Evolutionary conservation across 2,113 vertebrate genomes (phyloP).

Genomic region (Eulemur rufifrons): DNA sequence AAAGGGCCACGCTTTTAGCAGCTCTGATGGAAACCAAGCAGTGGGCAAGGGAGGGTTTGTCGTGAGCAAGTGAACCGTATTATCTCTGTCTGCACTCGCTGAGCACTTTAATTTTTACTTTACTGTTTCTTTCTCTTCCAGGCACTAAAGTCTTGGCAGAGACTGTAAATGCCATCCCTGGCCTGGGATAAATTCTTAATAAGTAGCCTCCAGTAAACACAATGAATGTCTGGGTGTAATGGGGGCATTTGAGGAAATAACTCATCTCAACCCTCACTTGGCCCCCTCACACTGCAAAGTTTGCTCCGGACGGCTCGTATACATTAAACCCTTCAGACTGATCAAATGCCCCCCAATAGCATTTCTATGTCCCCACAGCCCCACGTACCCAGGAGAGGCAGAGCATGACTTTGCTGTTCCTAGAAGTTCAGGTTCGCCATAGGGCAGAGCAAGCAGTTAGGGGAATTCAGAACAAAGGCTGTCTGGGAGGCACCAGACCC

Average conservation of each 20-base stretch:
- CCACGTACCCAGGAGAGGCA: not conserved
- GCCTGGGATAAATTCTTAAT: not conserved
- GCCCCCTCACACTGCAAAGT: no score
- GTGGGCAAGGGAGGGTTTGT: not conserved
- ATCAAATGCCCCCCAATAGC: not conserved
- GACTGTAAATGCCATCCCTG: not conserved
- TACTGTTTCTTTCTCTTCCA: not conserved
- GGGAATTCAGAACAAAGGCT: not conserved
- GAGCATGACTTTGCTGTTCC: not conserved
- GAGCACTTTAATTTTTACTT: not conserved
- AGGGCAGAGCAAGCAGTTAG: not conserved
- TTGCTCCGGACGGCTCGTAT: accelerated
- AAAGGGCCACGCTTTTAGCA: accelerated
- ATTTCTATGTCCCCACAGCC: no score
- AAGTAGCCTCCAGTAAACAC: not conserved
- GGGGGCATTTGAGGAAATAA: not conserved
- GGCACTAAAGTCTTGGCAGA: not conserved
- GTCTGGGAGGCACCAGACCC: not conserved
- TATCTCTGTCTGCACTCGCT: not conserved
- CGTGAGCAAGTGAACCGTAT: accelerated
- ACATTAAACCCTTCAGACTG: not conserved
- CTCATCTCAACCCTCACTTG: no score
- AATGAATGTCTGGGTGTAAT: not conserved
- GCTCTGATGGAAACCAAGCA: not conserved
- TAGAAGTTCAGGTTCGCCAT: not conserved